A percentile compares a stretch with the other conserved stretches of the same genome.
Evolutionary conservation across 2,888 invertebrate species (phyloP).

Genomic region (Mesochorus sp.): DNA sequence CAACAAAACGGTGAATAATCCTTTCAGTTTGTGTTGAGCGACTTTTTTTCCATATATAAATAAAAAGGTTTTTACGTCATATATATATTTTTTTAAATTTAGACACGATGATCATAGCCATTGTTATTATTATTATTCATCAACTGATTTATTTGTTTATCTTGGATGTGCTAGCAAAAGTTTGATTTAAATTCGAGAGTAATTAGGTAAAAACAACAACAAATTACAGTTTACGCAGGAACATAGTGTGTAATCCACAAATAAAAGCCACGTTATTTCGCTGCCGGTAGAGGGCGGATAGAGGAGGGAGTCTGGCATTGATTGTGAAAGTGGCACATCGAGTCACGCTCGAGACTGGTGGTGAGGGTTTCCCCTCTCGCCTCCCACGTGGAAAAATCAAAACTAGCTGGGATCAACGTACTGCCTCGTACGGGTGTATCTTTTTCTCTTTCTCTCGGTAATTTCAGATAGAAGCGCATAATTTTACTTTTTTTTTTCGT

Average conservation of each 20-base stretch:
- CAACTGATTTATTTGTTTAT: slow-evolving; percentile 21
- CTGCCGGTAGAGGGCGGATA: slow-evolving; percentile 30
- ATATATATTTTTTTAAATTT: background rate
- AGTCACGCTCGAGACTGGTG: slow-evolving; percentile 64
- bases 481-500: slow-evolving; percentile 30
- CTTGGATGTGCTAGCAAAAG: background rate
- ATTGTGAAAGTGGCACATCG: slow-evolving; percentile 69
- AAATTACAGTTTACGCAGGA: slow-evolving; percentile 47
- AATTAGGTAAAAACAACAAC: slow-evolving; percentile 30
- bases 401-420: slow-evolving; percentile 65
- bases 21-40: slow-evolving; percentile 10
- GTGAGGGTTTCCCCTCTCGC: slow-evolving; percentile 40
- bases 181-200: slow-evolving; percentile 45
- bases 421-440: slow-evolving; percentile 39
- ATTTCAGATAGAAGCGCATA: background rate
- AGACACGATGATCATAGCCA: background rate
- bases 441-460: background rate
- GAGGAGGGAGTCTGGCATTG: slow-evolving; percentile 60
- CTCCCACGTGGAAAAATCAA: slow-evolving; percentile 64
- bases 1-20: slow-evolving; percentile 24
- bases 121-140: slow-evolving; percentile 5
- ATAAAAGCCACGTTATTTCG: slow-evolving; percentile 58
- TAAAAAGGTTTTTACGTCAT: slow-evolving; percentile 35
- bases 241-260: slow-evolving; percentile 39
- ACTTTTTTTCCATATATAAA: slow-evolving; percentile 2